Evolutionary conservation across 2,113 vertebrate species (phyloP).

Genomic region (Ctenodactylus gundi): DNA sequence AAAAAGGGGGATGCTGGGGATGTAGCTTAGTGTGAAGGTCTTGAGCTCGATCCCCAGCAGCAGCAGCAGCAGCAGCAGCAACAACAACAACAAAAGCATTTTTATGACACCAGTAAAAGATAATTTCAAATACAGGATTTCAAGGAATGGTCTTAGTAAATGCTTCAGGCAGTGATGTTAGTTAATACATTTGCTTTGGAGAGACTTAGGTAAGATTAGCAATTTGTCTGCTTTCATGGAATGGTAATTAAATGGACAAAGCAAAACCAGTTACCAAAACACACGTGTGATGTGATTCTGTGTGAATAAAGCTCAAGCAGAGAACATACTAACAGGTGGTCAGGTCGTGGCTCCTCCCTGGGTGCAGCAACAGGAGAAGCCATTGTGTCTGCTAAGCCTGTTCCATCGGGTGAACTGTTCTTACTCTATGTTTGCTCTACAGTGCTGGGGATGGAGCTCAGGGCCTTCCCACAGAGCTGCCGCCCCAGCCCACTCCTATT

Average conservation of each 20-base stretch:
- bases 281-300: background rate
- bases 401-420: background rate
- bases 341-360: rapidly evolving
- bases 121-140: background rate
- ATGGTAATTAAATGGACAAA: background rate
- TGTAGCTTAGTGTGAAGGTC: too few species aligned
- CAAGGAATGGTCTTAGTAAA: background rate
- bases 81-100: too few species aligned
- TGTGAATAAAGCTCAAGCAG: rapidly evolving
- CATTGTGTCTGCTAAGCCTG: rapidly evolving
- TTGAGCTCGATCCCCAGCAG: too few species aligned
- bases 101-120: background rate
- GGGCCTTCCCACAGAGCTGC: too few species aligned
- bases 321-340: rapidly evolving
- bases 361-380: background rate
- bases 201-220: background rate
- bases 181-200: background rate
- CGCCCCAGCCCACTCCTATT: too few species aligned
- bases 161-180: background rate
- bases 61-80: too few species aligned
- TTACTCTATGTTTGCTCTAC: too few species aligned
- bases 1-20: too few species aligned
- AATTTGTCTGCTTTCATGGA: background rate
- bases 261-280: background rate
- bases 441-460: too few species aligned